Base-by-base conservation (phyloP, 2,888 invertebrate species). In the Drosophila mayaguana region DNA sequence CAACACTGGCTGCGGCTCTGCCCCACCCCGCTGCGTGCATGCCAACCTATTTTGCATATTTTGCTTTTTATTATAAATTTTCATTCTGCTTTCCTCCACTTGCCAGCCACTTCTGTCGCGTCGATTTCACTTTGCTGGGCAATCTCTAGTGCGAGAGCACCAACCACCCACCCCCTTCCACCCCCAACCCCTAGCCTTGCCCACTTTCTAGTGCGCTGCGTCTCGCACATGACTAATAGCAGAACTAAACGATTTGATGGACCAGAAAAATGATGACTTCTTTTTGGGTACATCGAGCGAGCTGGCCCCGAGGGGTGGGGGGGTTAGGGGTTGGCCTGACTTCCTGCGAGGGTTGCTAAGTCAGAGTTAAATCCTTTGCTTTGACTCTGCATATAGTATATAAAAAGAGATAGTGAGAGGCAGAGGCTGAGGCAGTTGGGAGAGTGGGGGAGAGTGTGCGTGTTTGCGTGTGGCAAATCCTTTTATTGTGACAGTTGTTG, bases 211-310 rank as follows among this genome's bases (percentile, higher is more conserved):
- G 42, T 54, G 71, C 59, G 50, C 53, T 62, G 20, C 61, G 48
- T 65, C 76, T 71, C 68, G 77, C 73, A 85, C 86, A 90, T 91
- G 91, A 91, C 90, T 91, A 90, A 91, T 91, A 84, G 91, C 91
- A 83, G 87, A 91, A 91, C 91, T 91, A 92, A 91, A 89, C 92
- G 91, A 92, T 92, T 91, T 92, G 90, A 91, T 90, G 91, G 89
- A 91, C 90, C 90, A 89, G 90, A 92, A 92, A 90, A 90, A 91
- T 91, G 91, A 91, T 90, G 91, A 92, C 90, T 92, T 92, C 87
- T 87, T 91, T 84, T 75, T 61, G 75, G 78, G 72, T 65, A 57
- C 54, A 53, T 7, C 11, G 18, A 22, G 38, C 7, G 5, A 20
- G 20, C 11, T 14, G 36, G 12, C 5, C 1, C 32, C 0, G 32